Percentiles rank a stretch among this genome's conserved stretches.
Conservation (phyloP, 2,797 vertebrate genomes). For the Coccyzus lansbergi region DNA sequence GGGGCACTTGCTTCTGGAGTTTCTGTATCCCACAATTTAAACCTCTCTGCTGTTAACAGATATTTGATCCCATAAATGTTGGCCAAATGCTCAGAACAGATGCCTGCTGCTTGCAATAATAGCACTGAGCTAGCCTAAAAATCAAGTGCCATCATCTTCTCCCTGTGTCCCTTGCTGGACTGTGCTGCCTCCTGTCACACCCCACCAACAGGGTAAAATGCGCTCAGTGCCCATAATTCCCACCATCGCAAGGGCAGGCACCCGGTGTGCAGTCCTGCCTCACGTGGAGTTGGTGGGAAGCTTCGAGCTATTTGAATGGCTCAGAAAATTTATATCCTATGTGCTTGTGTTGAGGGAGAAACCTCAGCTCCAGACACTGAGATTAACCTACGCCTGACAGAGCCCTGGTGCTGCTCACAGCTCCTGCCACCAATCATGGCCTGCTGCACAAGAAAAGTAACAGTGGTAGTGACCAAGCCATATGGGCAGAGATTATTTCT, state of each 20-base stretch:
- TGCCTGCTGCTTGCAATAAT: not conserved
- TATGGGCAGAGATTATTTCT: not conserved
- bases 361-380: fast-evolving
- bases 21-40: not conserved
- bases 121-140: not conserved
- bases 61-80: constrained; percentile 7
- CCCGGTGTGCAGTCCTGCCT: not conserved
- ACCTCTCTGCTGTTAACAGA: not conserved
- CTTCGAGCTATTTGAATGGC: fast-evolving
- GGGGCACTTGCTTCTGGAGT: not conserved
- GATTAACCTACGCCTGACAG: not conserved
- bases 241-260: not conserved
- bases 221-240: fast-evolving
- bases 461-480: fast-evolving
- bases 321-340: fast-evolving
- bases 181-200: not conserved
- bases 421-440: not conserved
- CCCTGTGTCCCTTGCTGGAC: fast-evolving
- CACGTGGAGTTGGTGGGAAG: fast-evolving
- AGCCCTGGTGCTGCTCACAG: not conserved
- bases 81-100: not conserved
- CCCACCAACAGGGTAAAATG: not conserved
- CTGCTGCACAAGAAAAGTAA: not conserved
- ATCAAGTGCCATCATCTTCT: not conserved
- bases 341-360: not conserved